Evolutionary conservation across 2,888 invertebrate species (phyloP), one percentile per base, ranked within the genome.

Genomic region (Epinotia demarniana): DNA sequence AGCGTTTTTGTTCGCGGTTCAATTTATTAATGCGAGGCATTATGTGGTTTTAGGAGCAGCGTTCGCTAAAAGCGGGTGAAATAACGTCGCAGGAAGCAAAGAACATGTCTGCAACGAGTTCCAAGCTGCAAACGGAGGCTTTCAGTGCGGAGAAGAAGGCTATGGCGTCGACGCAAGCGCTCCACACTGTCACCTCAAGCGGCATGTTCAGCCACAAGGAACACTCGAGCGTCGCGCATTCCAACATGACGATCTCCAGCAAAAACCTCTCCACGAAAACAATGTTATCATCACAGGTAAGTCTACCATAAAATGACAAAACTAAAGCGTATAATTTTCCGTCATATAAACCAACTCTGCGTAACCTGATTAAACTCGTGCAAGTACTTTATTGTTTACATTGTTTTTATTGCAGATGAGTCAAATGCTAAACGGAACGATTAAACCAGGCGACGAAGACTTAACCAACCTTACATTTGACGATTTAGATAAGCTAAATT

Each of bases 51-150:
- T 94, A 98, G 98, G 97, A 98, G 92, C 97, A 97, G 83, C 95
- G 97, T 84, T 97, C 97, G 71, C 90, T 98, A 80, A 97, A 97
- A 90, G 96, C 97, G 72, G 97, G 97, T 73, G 98, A 98, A 87
- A 94, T 98, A 72, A 96, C 97, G 72, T 97, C 98, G 83, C 97
- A 98, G 88, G 97, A 98, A 88, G 97, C 96, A 81, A 97, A 97
- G 87, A 97, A 97, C 88, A 96, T 98, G 92, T 96, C 97, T 74
- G 97, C 97, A 63, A 96, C 97, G 60, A 97, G 97, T 86, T 97
- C 98, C 93, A 97, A 97, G 90, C 95, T 98, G 73, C 97, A 97
- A 80, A 97, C 98, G 68, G 98, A 97, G 84, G 96, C 96, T 58
- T 98, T 97, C 90, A 97, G 97, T 83, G 96, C 97, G 13, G 98